Conservation (phyloP, 2,888 invertebrate genomes). For the Pandemis corylana region DNA sequence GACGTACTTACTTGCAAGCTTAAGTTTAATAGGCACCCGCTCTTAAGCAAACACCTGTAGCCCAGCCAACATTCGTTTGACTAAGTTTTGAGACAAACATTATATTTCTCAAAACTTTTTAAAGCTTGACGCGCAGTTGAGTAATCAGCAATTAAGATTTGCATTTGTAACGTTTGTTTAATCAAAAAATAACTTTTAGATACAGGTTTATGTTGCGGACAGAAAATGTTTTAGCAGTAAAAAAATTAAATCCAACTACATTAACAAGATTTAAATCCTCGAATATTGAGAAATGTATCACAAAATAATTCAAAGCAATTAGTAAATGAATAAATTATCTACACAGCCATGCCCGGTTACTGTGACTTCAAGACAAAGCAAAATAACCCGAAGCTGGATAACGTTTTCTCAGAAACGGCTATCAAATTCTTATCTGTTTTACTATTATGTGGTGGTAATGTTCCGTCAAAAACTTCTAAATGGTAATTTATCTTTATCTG, state of each 20-base stretch:
- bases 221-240: background rate
- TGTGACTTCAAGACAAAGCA: background rate
- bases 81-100: conserved; percentile 5
- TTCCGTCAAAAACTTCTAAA: conserved; percentile 1
- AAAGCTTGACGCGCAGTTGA: background rate
- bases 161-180: background rate
- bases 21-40: conserved; percentile 18
- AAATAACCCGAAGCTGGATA: background rate
- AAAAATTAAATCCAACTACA: too few species aligned
- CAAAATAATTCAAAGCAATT: too few species aligned
- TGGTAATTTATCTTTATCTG: conserved; percentile 13
- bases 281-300: too few species aligned
- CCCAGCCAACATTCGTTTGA: conserved; percentile 20
- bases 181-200: background rate
- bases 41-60: conserved; percentile 31
- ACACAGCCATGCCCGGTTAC: too few species aligned
- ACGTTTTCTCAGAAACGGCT: background rate
- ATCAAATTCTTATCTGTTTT: conserved; percentile 4
- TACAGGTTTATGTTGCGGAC: background rate
- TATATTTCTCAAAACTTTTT: background rate
- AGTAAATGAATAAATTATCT: too few species aligned
- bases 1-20: conserved; percentile 17
- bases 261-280: too few species aligned
- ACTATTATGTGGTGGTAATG: background rate
- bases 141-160: background rate